Conservation (phyloP, 2,797 vertebrate species). For the Amblyraja radiata region DNA sequence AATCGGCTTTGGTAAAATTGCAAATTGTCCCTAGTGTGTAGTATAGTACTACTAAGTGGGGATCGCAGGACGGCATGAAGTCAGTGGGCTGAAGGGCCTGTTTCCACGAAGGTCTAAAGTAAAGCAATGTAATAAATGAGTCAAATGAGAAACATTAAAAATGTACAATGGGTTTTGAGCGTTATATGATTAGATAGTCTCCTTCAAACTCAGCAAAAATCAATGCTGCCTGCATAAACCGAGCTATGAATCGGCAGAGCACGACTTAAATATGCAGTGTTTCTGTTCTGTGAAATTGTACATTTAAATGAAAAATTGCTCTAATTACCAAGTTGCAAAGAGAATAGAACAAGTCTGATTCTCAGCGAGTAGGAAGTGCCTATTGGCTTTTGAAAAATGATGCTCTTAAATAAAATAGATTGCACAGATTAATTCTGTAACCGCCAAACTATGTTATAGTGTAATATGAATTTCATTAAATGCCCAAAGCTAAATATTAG, state of each 20-base stretch:
- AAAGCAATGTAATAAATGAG: neutral
- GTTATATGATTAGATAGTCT: neutral
- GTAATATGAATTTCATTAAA: neutral
- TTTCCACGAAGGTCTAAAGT: too few relatives aligned
- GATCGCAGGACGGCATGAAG: too few relatives aligned
- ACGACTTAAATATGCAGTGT: neutral
- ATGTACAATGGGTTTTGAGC: neutral
- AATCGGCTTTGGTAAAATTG: too few relatives aligned
- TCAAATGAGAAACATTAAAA: neutral
- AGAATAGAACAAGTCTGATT: neutral
- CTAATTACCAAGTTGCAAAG: neutral
- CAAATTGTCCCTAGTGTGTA: too few relatives aligned
- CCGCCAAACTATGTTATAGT: slow-evolving; percentile 3
- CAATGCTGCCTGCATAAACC: neutral
- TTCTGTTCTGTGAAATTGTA: neutral
- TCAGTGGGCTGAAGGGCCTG: too few relatives aligned
- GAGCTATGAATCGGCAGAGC: neutral
- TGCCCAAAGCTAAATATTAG: neutral
- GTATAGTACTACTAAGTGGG: too few relatives aligned
- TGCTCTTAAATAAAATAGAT: neutral
- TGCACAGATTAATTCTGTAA: neutral
- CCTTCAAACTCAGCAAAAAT: neutral
- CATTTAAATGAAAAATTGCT: neutral
- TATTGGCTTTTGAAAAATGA: neutral
- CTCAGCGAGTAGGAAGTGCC: neutral